phyloP scores from a whole-genome alignment of 2,113 vertebrate genomes.

The Piaya cayana region DNA sequence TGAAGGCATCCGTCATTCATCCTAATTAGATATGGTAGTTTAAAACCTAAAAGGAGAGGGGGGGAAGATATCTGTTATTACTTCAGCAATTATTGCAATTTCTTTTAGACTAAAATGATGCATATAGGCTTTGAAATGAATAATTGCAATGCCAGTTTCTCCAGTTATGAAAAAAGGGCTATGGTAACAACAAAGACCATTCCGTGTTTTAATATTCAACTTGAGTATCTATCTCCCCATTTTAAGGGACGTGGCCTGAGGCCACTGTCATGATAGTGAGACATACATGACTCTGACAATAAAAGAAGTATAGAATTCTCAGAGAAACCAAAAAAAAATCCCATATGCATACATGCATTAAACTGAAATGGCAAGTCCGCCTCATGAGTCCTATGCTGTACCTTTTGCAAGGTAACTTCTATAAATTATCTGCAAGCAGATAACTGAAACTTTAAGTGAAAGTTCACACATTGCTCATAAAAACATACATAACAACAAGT shows the following conservation, averaged over 20 bases:
- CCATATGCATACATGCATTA: not conserved
- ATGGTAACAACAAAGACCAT: not conserved
- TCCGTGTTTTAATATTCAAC: not conserved
- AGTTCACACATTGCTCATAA: not conserved
- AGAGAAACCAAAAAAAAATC: not conserved
- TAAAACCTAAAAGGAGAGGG: constrained; percentile 10
- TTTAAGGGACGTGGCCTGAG: constrained; percentile 1
- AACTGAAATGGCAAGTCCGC: not conserved
- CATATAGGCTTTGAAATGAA: constrained; percentile 45
- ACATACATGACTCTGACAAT: not conserved
- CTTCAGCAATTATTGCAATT: constrained; percentile 7
- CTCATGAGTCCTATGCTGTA: not conserved
- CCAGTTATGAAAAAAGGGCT: not conserved
- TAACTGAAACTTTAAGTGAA: not conserved
- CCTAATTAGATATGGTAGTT: constrained; percentile 42
- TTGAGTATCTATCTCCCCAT: constrained; percentile 26
- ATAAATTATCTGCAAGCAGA: not conserved
- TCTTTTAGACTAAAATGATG: constrained; percentile 15
- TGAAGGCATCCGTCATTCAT: constrained; percentile 9
- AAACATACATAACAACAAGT: not conserved
- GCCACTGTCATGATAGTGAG: not conserved
- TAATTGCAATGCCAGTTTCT: constrained; percentile 41
- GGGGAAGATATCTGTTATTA: constrained; percentile 19
- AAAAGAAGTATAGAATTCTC: not conserved
- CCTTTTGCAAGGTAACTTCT: not conserved